Base-by-base conservation (phyloP, 2,113 vertebrate species). In the Sakesphorus luctuosus region DNA sequence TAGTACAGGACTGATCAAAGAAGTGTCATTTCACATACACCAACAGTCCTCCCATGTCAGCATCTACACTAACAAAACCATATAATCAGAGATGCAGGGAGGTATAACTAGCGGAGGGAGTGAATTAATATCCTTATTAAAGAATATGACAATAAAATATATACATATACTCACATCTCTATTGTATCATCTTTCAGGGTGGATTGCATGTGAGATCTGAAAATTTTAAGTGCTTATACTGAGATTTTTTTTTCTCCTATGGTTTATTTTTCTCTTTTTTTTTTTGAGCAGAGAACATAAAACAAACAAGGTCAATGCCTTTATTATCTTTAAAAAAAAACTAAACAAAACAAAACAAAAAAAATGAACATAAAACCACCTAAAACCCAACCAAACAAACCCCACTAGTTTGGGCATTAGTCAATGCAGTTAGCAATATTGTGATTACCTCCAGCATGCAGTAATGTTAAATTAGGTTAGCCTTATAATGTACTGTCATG, bases 361-460 rank as follows among this genome's bases (percentile, higher is more conserved):
- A 38, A 40, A 43, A 43, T 43, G 13, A 43, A 43, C 40, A 43
- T 43, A 15, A 43, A 43, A 43, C 6, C 14, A 43, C 40, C 13
- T 43, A 43, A 43, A 43, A 14, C 40, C 40, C 40, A 31, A 67
- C 17, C 33, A 24, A 79, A 47, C 23, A 26, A 26, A 47, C 46
- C 19, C 46, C 49, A 50, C 11, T 62, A 79, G 86, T 25, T 25
- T 33, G 6, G 8, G 11, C 55, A 74, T 78, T 49, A 81, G 19
- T 73, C 63, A 73, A 52, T 36, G 33, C 50, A 50, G 20, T 69
- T 78, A 86, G n/a, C 40, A 71, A 92, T 67, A 77, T 43, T 56
- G 35, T 63, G n/a, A 71, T 93, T 83, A 93, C 21, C 80, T 94
- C 84, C 65, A 89, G 50, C 36, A 71, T 16, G 87, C 17, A 83